A percentile compares a stretch with the other conserved stretches of the same genome.
Evolutionary conservation across 2,888 invertebrate genomes (phyloP).

Genomic region (Thymelicus acteon): DNA sequence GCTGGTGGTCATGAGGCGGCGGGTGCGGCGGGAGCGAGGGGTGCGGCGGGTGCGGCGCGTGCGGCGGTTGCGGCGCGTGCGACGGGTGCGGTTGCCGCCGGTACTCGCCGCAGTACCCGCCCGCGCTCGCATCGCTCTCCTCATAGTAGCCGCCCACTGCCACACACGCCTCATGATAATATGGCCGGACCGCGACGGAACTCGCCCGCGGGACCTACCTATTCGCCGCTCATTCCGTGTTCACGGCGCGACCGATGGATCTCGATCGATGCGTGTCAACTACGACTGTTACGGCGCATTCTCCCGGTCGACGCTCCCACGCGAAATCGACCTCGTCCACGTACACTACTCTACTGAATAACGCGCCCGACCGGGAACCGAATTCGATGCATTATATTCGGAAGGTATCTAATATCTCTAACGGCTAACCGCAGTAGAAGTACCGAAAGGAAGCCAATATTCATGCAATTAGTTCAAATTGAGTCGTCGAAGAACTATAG

Average conservation of each 20-base stretch:
- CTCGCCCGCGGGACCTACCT: slow-evolving; percentile 64
- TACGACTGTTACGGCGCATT: slow-evolving; percentile 19
- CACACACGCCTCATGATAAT: slow-evolving; percentile 73
- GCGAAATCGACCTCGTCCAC: slow-evolving; percentile 38
- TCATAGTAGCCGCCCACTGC: slow-evolving; percentile 83
- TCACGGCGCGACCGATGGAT: slow-evolving; percentile 31
- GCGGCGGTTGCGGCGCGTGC: slow-evolving; percentile 54
- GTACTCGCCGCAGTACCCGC: slow-evolving; percentile 72
- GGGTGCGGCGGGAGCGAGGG: slow-evolving; percentile 42
- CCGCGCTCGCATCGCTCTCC: slow-evolving; percentile 66
- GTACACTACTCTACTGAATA: slow-evolving; percentile 40
- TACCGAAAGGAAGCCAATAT: slow-evolving; percentile 62
- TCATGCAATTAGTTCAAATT: slow-evolving; percentile 72
- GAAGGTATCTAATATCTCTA: slow-evolving; percentile 41
- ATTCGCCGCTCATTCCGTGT: slow-evolving; percentile 44
- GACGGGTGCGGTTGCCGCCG: slow-evolving; percentile 60
- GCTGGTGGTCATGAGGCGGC: slow-evolving; percentile 61
- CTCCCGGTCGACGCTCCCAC: slow-evolving; percentile 41
- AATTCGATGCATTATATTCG: slow-evolving; percentile 36
- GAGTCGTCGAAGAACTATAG: slow-evolving; percentile 17
- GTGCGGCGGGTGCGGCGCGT: slow-evolving; percentile 43
- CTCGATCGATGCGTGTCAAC: slow-evolving; percentile 27
- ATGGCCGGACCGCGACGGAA: slow-evolving; percentile 48
- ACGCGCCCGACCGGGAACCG: slow-evolving; percentile 37
- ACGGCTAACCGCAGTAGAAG: slow-evolving; percentile 35